A percentile compares a stretch with the other conserved stretches of the same genome.
Conservation (phyloP, 2,888 invertebrate genomes). For the Rhagonycha fulva region DNA sequence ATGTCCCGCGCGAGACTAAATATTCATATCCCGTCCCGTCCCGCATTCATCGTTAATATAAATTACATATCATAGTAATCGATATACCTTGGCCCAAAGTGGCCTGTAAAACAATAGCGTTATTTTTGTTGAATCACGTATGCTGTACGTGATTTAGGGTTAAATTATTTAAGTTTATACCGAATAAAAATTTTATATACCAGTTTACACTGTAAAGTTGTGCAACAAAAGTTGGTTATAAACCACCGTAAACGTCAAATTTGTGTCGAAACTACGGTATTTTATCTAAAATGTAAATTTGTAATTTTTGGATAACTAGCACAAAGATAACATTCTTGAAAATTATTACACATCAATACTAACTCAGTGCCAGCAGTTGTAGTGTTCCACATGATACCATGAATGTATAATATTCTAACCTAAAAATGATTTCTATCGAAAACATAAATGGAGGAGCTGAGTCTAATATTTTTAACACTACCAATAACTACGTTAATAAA, state of each 20-base stretch:
- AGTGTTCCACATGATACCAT: background rate
- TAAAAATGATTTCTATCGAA: background rate
- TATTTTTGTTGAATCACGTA: too few relatives aligned
- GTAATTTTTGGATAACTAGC: background rate
- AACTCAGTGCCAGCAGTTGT: background rate
- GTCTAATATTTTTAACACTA: background rate
- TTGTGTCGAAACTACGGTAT: background rate
- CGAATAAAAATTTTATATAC: background rate
- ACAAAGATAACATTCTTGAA: background rate
- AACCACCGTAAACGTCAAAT: background rate
- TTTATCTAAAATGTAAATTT: background rate
- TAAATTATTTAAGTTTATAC: background rate
- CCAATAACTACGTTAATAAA: background rate
- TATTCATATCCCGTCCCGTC: too few relatives aligned
- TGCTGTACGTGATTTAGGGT: too few relatives aligned
- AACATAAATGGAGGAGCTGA: background rate
- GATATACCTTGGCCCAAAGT: too few relatives aligned
- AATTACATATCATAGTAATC: too few relatives aligned
- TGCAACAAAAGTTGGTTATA: background rate
- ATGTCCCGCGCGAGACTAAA: too few relatives aligned
- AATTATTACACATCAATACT: background rate
- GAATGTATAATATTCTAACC: background rate
- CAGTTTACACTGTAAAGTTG: background rate
- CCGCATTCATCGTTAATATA: too few relatives aligned
- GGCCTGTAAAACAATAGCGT: too few relatives aligned